These are phyloP conservation scores for Ptychobarbus kaznakovi DNA, from an alignment of 2,797 vertebrate species.

Conservation along the genomic window DNA sequence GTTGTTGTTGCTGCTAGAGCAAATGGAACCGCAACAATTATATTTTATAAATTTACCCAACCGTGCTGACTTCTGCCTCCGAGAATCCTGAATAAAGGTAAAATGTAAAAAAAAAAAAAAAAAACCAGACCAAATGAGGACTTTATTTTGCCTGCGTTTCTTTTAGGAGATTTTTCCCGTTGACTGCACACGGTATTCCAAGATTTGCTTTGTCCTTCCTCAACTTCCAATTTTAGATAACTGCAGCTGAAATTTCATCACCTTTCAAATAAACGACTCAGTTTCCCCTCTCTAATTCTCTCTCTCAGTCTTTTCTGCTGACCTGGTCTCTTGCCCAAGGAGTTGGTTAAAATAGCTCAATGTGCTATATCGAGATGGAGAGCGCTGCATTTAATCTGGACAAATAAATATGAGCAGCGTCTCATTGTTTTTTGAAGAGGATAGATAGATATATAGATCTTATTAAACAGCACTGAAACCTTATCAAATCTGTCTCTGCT, in stretches of 20 bases:
- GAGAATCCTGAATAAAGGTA: not conserved
- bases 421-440: not conserved
- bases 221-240: slow-evolving; percentile 65
- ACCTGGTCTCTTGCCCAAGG: slow-evolving; percentile 17
- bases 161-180: not conserved
- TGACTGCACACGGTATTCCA: slow-evolving; percentile 8
- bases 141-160: not conserved
- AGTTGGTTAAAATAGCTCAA: slow-evolving; percentile 43
- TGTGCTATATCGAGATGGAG: slow-evolving; percentile 9
- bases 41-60: not conserved
- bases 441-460: not conserved
- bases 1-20: not conserved
- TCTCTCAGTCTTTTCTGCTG: slow-evolving; percentile 38
- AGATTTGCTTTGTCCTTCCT: slow-evolving; percentile 39
- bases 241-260: slow-evolving; percentile 56
- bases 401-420: not conserved
- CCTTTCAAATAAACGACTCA: slow-evolving; percentile 59
- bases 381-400: slow-evolving; percentile 18
- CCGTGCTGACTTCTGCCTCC: not conserved
- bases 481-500: slow-evolving; percentile 15
- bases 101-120: not conserved
- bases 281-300: slow-evolving; percentile 37
- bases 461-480: slow-evolving; percentile 34
- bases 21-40: not conserved
- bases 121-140: not conserved